Evolutionary conservation across 2,113 vertebrate species (phyloP).

Genomic region (Himantopus leucocephalus): DNA sequence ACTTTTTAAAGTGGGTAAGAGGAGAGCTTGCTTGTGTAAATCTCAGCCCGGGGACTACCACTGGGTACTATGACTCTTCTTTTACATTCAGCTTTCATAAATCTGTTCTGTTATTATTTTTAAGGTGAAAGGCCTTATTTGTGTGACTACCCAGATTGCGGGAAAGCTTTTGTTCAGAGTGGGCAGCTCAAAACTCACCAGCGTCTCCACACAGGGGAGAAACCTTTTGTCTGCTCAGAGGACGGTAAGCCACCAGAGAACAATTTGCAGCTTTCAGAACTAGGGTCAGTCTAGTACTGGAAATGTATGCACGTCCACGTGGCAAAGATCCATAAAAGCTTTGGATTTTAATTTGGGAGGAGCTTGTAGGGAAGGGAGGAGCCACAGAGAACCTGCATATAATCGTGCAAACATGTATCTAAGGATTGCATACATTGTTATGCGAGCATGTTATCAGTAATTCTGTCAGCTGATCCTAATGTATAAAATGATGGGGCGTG

Average conservation of each 20-base stretch:
- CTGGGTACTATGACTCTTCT: not conserved
- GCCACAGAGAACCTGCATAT: not conserved
- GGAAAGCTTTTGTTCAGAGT: constrained; percentile 97
- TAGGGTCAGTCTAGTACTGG: not conserved
- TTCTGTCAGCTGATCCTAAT: not conserved
- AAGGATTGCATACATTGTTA: not conserved
- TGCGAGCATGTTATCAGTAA: not conserved
- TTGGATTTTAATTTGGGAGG: not conserved
- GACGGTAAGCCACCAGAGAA: constrained; percentile 79
- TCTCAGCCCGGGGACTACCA: not conserved
- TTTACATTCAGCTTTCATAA: not conserved
- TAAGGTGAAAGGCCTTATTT: constrained; percentile 95
- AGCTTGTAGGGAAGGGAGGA: not conserved
- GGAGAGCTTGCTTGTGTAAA: not conserved
- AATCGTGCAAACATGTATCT: not conserved
- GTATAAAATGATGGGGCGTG: not conserved
- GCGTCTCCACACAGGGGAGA: constrained; percentile 96
- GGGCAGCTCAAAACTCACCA: constrained; percentile 98
- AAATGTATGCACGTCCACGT: rapidly evolving
- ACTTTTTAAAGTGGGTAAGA: not conserved
- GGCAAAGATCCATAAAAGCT: not conserved
- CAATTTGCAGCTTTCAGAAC: not conserved
- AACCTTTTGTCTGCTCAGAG: constrained; percentile 97
- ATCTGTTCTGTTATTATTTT: not conserved
- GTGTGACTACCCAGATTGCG: constrained; percentile 96